Conservation (phyloP, 2,797 vertebrate species). For the Propithecus perrieri region DNA sequence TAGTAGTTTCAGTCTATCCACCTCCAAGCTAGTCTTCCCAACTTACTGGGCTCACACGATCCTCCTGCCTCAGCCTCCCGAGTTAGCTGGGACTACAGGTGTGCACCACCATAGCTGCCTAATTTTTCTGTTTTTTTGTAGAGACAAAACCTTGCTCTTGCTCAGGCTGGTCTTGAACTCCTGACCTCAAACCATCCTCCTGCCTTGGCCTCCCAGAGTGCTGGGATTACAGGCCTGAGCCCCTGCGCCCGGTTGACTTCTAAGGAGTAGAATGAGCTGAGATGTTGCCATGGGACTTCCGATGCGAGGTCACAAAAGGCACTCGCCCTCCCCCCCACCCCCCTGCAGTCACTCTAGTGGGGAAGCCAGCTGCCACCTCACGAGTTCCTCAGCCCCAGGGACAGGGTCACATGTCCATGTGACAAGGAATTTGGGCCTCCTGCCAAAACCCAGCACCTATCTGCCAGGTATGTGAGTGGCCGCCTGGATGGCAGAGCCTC, state of each 20-base stretch:
- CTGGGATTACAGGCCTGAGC: neutral
- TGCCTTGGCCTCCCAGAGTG: neutral
- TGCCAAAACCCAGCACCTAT: neutral
- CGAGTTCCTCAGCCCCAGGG: neutral
- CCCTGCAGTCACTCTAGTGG: neutral
- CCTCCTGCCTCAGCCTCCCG: neutral
- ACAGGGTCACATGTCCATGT: accelerated
- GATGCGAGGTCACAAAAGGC: neutral
- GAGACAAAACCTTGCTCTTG: neutral
- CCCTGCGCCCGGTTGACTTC: too few relatives aligned
- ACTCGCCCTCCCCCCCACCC: accelerated
- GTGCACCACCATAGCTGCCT: neutral
- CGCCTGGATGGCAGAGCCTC: neutral
- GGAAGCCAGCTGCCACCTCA: neutral
- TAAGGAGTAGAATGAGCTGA: neutral
- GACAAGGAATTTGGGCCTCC: neutral
- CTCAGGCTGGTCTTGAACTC: neutral
- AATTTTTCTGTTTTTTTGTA: neutral
- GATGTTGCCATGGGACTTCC: neutral
- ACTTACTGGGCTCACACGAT: too few relatives aligned
- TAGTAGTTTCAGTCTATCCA: too few relatives aligned
- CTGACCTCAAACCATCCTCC: neutral
- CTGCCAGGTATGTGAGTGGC: neutral
- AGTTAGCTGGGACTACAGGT: neutral
- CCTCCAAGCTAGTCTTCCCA: too few relatives aligned